These are phyloP conservation scores for Stichodactyla helianthus DNA, from an alignment of 64 coral and sea anemone genomes.

Conservation along the genomic window DNA sequence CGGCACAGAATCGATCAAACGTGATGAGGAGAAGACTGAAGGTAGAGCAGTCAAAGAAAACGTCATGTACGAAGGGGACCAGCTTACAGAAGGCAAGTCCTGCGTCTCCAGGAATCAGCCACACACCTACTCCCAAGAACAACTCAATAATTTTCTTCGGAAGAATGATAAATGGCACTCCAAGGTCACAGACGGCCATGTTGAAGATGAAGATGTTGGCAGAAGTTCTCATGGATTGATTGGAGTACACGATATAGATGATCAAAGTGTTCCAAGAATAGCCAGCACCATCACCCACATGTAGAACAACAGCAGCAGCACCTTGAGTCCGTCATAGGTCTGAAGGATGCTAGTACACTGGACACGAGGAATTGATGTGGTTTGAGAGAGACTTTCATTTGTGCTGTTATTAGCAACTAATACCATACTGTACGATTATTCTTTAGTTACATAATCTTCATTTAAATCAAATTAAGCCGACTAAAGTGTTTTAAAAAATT, in stretches of 20 bases:
- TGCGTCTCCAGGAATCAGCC: background rate
- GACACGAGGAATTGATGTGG: too few species aligned
- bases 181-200: background rate
- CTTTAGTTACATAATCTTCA: too few species aligned
- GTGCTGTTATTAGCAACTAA: too few species aligned
- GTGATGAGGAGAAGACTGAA: background rate
- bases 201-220: background rate
- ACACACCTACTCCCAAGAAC: background rate
- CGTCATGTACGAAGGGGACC: background rate
- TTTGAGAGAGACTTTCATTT: too few species aligned
- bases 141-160: background rate
- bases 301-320: background rate
- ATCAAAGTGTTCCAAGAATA: background rate
- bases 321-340: background rate
- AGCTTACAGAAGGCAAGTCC: background rate
- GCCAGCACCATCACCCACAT: background rate
- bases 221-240: background rate
- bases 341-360: background rate
- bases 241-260: conserved; percentile 2
- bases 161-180: background rate
- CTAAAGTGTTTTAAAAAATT: too few species aligned
- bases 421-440: too few species aligned
- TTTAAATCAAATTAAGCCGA: too few species aligned
- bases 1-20: background rate
- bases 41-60: background rate